Percentiles rank a stretch among this genome's conserved stretches.
These are phyloP conservation scores for Chloropsis cyanopogon DNA, from an alignment of 2,113 vertebrate species.

Conservation along the genomic window DNA sequence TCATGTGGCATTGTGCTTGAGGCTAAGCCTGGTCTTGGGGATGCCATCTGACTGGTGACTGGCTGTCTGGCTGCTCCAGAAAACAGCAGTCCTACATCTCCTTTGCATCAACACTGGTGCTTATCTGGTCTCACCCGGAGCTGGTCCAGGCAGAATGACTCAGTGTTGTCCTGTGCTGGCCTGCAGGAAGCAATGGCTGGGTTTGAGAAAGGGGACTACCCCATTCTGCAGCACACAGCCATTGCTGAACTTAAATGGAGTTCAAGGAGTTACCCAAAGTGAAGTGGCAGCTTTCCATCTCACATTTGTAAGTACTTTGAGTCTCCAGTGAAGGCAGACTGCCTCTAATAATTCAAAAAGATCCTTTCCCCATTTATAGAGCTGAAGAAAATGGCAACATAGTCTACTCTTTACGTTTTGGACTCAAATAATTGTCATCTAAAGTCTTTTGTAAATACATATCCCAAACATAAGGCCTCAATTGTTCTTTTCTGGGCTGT, in stretches of 20 bases:
- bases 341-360: not conserved
- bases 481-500: not conserved
- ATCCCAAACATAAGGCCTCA: not conserved
- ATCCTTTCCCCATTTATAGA: not conserved
- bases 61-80: not conserved
- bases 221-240: not conserved
- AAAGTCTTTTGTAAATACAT: not conserved
- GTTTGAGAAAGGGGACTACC: not conserved
- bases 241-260: not conserved
- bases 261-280: not conserved
- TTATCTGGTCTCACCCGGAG: not conserved
- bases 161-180: not conserved
- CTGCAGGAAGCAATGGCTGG: not conserved
- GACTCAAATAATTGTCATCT: not conserved
- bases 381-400: not conserved
- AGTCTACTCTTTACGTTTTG: not conserved
- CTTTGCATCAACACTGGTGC: not conserved
- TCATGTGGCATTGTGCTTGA: not conserved
- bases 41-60: not conserved
- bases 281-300: not conserved
- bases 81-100: not conserved
- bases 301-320: not conserved
- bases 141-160: constrained; percentile 2
- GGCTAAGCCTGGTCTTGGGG: not conserved
- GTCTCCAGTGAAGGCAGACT: not conserved